Evolutionary conservation across 35 echinoderm and acorn worm genomes (phyloP).

Genomic region (Apostichopus parvimensis): DNA sequence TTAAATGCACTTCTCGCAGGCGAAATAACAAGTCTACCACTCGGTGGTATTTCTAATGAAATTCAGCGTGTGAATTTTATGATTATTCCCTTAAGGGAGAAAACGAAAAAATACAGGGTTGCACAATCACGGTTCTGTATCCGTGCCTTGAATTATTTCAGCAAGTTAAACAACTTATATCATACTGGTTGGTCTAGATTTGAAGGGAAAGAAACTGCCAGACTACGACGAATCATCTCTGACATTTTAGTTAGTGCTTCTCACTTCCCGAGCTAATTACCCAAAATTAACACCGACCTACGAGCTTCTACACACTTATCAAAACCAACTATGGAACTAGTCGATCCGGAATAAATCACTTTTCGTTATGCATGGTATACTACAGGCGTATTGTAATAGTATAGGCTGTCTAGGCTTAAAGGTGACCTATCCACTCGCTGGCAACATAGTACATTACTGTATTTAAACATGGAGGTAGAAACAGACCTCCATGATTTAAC

Average conservation of each 20-base stretch:
- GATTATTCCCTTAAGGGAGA: constrained; percentile 43
- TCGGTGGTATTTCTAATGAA: constrained; percentile 51
- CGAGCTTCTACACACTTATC: not conserved
- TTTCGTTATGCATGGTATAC: not conserved
- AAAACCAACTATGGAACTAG: not conserved
- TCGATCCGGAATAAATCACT: not conserved
- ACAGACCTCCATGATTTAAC: too few species aligned
- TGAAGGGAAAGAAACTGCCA: not conserved
- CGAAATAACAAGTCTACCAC: constrained; percentile 49
- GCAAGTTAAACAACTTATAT: constrained; percentile 47
- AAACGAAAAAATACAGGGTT: constrained; percentile 45
- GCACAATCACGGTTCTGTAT: constrained; percentile 49
- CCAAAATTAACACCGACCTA: not conserved
- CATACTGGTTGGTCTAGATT: constrained; percentile 42
- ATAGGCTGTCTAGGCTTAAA: too few species aligned
- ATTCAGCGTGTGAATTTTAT: constrained; percentile 53
- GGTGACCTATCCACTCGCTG: too few species aligned
- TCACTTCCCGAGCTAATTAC: not conserved
- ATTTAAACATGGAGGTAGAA: too few species aligned
- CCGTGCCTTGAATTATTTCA: constrained; percentile 46
- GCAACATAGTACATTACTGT: too few species aligned
- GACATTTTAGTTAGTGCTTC: not conserved
- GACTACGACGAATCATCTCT: not conserved
- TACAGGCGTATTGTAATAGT: not conserved
- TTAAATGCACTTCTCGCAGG: constrained; percentile 49